These are phyloP conservation scores for Crambe crambe DNA, from an alignment of 37 sponge, comb jelly and placozoan genomes.

Conservation along the genomic window DNA sequence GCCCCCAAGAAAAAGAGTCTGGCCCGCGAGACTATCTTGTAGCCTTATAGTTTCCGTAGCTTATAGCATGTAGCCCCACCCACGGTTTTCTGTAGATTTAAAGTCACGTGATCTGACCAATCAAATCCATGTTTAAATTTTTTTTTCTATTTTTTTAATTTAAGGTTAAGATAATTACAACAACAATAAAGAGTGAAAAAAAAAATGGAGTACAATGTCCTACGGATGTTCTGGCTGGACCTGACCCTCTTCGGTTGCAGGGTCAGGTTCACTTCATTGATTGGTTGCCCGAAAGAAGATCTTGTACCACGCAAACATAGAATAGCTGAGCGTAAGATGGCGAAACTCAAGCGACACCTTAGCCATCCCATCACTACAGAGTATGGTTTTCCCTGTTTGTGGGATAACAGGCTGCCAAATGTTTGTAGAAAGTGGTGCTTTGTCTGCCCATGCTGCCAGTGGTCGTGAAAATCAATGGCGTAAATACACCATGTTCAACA, in stretches of 20 bases:
- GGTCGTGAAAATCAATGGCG: constrained; percentile 40
- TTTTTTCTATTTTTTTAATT: too few species aligned
- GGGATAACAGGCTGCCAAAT: constrained; percentile 23
- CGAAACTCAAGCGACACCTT: constrained; percentile 29
- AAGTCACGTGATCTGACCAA: too few species aligned
- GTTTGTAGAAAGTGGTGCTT: constrained; percentile 30
- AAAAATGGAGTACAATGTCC: too few species aligned
- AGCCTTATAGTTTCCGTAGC: too few species aligned
- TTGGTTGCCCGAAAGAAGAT: constrained; percentile 21
- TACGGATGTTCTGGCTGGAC: constrained; percentile 5
- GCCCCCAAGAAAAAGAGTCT: too few species aligned
- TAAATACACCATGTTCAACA: constrained; percentile 35
- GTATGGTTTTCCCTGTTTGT: constrained; percentile 16
- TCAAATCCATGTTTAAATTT: too few species aligned
- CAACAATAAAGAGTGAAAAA: too few species aligned
- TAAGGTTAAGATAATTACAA: too few species aligned
- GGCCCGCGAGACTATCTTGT: too few species aligned
- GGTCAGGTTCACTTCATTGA: background rate
- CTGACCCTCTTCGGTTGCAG: constrained; percentile 6
- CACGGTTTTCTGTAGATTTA: too few species aligned
- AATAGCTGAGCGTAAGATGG: constrained; percentile 19
- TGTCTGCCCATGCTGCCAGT: constrained; percentile 27
- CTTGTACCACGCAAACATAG: constrained; percentile 24
- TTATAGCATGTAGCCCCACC: too few species aligned
- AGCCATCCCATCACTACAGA: constrained; percentile 25